Evolutionary conservation across 2,797 vertebrate genomes (phyloP).

Genomic region (Micropoecilia bifurca): DNA sequence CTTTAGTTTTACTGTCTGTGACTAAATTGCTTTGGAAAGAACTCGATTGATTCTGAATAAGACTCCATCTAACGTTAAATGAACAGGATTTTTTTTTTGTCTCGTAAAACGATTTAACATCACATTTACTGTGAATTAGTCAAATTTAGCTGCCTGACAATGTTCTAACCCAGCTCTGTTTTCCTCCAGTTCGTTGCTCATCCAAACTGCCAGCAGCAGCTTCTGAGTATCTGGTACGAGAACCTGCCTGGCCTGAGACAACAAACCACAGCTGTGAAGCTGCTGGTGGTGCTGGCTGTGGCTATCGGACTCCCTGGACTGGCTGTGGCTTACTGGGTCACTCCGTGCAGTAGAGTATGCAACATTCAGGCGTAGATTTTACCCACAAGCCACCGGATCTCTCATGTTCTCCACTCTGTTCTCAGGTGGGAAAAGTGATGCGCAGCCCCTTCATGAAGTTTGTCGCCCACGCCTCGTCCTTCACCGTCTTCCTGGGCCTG

Average conservation of each 20-base stretch:
- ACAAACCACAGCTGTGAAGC: constrained; percentile 93
- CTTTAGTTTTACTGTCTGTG: too few species aligned
- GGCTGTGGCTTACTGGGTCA: constrained; percentile 92
- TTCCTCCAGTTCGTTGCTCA: constrained; percentile 93
- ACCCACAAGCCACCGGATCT: background rate
- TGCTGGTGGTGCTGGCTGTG: constrained; percentile 93
- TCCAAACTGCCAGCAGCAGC: constrained; percentile 98
- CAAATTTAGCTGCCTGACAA: background rate
- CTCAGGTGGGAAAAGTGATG: constrained; percentile 94
- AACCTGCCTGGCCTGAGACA: constrained; percentile 93
- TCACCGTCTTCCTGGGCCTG: constrained; percentile 96
- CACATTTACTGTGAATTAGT: background rate
- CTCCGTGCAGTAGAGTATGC: constrained; percentile 94
- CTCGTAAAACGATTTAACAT: background rate
- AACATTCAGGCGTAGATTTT: constrained; percentile 8
- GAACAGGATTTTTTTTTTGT: background rate
- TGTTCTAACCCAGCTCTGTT: constrained; percentile 3
- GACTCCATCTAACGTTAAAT: background rate
- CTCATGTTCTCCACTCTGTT: constrained; percentile 1
- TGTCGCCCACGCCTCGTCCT: constrained; percentile 96
- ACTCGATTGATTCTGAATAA: background rate
- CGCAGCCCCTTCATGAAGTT: constrained; percentile 99
- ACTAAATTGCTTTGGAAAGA: too few species aligned
- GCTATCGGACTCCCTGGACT: constrained; percentile 91
- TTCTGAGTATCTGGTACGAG: constrained; percentile 98